phyloP scores from a whole-genome alignment of 1,140 invertebrate genomes.

The Drosophila nikananu region DNA sequence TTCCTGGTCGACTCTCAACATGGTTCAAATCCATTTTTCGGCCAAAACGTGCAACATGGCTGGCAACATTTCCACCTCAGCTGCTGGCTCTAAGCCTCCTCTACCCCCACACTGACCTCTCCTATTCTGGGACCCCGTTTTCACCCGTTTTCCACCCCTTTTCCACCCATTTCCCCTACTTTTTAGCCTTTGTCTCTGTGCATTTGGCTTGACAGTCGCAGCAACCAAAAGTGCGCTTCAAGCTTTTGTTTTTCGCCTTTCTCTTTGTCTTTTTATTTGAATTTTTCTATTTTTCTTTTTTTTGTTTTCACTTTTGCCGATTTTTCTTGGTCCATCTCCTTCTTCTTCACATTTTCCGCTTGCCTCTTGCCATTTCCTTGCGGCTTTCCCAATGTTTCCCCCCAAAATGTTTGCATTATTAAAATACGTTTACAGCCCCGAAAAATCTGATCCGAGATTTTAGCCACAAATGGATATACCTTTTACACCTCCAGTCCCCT shows the following conservation, averaged over 20 bases:
- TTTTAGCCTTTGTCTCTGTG: constrained; percentile 70
- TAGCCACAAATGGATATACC: constrained; percentile 49
- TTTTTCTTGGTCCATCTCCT: constrained; percentile 4
- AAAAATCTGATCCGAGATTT: constrained; percentile 21
- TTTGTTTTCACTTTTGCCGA: constrained; percentile 24
- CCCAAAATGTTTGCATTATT: constrained; percentile 57
- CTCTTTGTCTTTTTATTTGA: constrained; percentile 17
- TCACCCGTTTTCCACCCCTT: constrained; percentile 11
- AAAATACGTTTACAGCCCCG: constrained; percentile 53
- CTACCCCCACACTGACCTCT: neutral
- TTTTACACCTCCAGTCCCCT: constrained; percentile 12
- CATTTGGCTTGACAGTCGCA: constrained; percentile 76
- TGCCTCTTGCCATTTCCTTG: constrained; percentile 1
- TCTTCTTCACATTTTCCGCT: neutral
- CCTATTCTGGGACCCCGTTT: neutral
- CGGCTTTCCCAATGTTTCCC: constrained; percentile 32
- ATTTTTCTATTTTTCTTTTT: neutral
- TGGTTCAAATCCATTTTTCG: constrained; percentile 5
- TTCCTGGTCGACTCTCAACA: constrained; percentile 13
- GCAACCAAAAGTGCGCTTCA: constrained; percentile 68
- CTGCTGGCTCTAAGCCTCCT: constrained; percentile 16
- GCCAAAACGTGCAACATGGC: constrained; percentile 42
- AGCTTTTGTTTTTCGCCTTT: constrained; percentile 69
- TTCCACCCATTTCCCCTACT: constrained; percentile 10
- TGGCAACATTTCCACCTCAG: constrained; percentile 52